Base-by-base conservation (phyloP, 2,888 invertebrate genomes). In the Lucinisca nassula region DNA sequence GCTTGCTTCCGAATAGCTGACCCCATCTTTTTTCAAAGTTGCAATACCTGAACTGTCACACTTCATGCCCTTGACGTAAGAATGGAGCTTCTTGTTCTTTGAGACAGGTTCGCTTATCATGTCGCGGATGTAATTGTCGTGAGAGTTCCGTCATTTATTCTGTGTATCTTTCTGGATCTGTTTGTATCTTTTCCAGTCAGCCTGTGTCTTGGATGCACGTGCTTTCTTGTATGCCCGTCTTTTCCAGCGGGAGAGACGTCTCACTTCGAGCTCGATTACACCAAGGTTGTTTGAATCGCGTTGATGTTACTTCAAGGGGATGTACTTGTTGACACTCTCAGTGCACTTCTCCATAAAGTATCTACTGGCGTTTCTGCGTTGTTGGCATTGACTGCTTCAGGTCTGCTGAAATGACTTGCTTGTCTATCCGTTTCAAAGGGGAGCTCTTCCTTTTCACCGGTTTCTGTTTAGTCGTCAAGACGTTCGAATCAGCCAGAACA, bases 251-350 rank as follows among this genome's bases (percentile, higher is more conserved):
- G n/a, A n/a, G n/a, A n/a, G n/a, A n/a, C n/a, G n/a, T n/a, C n/a
- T n/a, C n/a, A n/a, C n/a, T n/a, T n/a, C n/a, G n/a, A n/a, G n/a
- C n/a, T n/a, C 40, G 35, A 24, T 6, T 61, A 24, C 55, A 17
- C 38, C 81, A 38, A 17, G 70, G 1, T 37, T 49, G 58, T 14
- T 37, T 67, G 32, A 40, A 76, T 12, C 79, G 72, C 0, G 55
- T n/a, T 1, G 83, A 73, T 30, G 40, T 79, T 1, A 73, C 30
- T 81, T 81, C 27, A 77, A 73, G 14, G 85, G 85, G 8, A 86
- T 75, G 49, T 30, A 14, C 2, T 32, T 79, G 37, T 51, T 24
- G 10, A 86, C 75, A 27, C 37, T 78, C 17, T 45, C n/a, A n/a
- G 21, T 35, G 37, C 61, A 75, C 27, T 37, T 55, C 14, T 73